Base-by-base conservation (phyloP, 2,113 vertebrate genomes). In the Malurus cyaneus region DNA sequence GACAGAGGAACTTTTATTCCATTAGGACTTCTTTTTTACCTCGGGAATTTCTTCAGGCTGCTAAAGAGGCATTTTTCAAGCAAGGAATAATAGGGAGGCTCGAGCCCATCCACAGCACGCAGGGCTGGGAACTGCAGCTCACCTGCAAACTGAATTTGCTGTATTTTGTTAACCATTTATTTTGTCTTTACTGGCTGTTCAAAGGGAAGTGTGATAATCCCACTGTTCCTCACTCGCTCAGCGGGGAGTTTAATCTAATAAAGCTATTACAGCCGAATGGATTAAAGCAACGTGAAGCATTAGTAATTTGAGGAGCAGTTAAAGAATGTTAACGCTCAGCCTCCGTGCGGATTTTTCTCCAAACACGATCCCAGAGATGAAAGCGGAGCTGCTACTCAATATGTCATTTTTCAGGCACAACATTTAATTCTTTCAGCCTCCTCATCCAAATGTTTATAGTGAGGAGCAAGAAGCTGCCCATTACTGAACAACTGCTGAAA, bases 171-270 rank as follows among this genome's bases (percentile, higher is more conserved):
- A 97, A 97, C 97, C 96, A 96, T 97, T 97, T 97, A 98, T 97
- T 98, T 97, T 98, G 97, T 97, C 97, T 98, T 97, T 96, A 92
- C 96, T 57, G 95, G 95, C 92, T 97, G 94, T 97, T 98, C 97
- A 97, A 97, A 97, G 95, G 96, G 97, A 97, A 97, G 97, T 91
- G 96, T 95, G 97, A 97, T 97, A 97, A 98, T 97, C 96, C 97
- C 96, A 97, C 96, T 93, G 97, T 96, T 97, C 97, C 96, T 96
- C 86, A 93, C 95, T 93, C n/a, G 72, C 97, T 88, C 95, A 66
- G 95, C 94, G 5, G 97, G 96, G 93, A 97, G 96, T 96, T 98
- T 97, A 97, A 97, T 97, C 97, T 97, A 98, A 98, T 98, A 97
- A 98, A 97, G 97, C 96, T 94, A 96, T 95, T 94, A 93, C 95